Base-by-base conservation (phyloP, 2,888 invertebrate genomes). In the Koerneria pararmatus region DNA sequence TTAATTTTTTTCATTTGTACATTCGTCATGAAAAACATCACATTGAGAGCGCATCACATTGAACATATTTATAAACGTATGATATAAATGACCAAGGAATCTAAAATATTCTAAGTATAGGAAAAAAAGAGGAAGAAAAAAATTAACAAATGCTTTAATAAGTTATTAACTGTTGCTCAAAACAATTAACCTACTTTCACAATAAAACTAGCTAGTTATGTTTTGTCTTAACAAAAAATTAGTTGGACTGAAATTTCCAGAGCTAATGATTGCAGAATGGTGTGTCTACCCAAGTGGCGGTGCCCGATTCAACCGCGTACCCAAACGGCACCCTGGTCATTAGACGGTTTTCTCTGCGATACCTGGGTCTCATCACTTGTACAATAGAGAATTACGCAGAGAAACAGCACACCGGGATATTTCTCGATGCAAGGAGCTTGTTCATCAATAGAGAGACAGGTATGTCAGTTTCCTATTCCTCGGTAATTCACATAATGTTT, bases 291-390 rank as follows among this genome's bases (percentile, higher is more conserved):
- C 69, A 70, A 1, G 71, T 70, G 27, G 61, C 70, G 24, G 72
- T 71, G 0, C 72, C 75, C 3, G 72, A 75, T 35, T 69, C 70
- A 11, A 63, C 66, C 29, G 67, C 74, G 1, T 69, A 66, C 31
- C 65, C 71, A 11, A 80, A 80, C 64, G 80, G 78, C 35, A 75
- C 78, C 1, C 74, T 80, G 1, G 59, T 71, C n/a, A 73, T 80
- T 29, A 69, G 72, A 11, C 67, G 73, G 34, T 76, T 78, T 62
- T 70, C 71, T 1, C 65, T 64, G 8, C 70, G 70, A 34, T 72
- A 75, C 59, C 66, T 75, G 34, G 75, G 75, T 64, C 15, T 19
- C 35, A 29, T 15, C 24, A 49, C 49, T 3, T 75, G 75, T 51
- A 65, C 65, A 1, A 34, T 37, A 24, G 34, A 37, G n/a, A 64